These are phyloP conservation scores for Pristionchus entomophagus DNA, from an alignment of 2,888 invertebrate species.

Conservation along the genomic window DNA sequence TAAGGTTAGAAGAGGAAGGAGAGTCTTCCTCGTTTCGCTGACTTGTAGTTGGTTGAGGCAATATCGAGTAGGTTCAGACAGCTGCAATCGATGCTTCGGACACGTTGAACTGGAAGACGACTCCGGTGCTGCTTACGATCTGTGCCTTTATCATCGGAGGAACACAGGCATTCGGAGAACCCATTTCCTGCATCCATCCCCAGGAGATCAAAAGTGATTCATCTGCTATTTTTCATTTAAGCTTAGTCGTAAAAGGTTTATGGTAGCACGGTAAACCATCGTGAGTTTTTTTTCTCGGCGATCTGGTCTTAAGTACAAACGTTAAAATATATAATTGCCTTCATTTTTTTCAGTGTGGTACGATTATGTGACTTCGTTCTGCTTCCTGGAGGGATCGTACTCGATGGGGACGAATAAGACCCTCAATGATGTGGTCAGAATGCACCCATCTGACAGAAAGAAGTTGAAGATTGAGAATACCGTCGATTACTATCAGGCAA, in stretches of 20 bases:
- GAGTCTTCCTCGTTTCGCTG: too few relatives aligned
- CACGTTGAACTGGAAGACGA: not conserved
- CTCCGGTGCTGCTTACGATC: not conserved
- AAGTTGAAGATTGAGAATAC: not conserved
- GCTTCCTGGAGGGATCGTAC: constrained; percentile 56
- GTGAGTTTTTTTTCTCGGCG: too few relatives aligned
- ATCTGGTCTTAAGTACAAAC: too few relatives aligned
- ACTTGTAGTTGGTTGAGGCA: too few relatives aligned
- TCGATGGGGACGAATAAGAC: constrained; percentile 49
- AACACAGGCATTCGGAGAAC: not conserved
- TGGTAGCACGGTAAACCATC: not conserved
- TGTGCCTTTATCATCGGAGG: not conserved
- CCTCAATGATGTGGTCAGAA: not conserved
- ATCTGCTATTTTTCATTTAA: not conserved
- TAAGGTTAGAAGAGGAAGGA: too few relatives aligned
- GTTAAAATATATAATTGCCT: too few relatives aligned
- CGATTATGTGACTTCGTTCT: constrained; percentile 53
- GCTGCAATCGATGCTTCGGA: not conserved
- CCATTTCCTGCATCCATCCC: not conserved
- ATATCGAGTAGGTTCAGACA: not conserved
- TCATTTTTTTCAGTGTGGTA: constrained; percentile 44
- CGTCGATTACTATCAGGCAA: constrained; percentile 6
- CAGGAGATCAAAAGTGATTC: not conserved
- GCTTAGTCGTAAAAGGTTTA: not conserved
- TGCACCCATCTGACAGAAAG: not conserved